Base-by-base conservation (phyloP, 2,113 vertebrate genomes). In the Oryctolagus cuniculus region DNA sequence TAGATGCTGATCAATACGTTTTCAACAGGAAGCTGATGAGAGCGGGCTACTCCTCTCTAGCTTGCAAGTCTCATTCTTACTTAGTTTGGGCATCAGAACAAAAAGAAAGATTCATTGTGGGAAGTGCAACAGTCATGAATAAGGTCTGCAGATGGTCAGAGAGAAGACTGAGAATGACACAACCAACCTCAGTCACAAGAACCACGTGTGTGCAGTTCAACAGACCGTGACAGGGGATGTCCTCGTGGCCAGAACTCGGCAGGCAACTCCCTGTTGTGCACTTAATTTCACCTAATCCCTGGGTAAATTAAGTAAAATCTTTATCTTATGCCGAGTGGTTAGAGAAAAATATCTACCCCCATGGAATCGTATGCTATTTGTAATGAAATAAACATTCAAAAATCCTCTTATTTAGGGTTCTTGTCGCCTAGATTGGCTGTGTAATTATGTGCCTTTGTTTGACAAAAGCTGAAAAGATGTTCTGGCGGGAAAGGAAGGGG, bases 401-500 rank as follows among this genome's bases (percentile, higher is more conserved):
- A 1, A 10, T 6, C 80, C 16, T 82, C 96, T 92, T 83, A 44
- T 64, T 94, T 44, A 34, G 1, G 38, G 19, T 53, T 85, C 11
- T 64, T 61, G 34, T 81, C 79, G 84, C 72, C 95, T 81, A 24
- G 49, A 44, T 89, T 95, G 90, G 51, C 93, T 66, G 16, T 34
- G 44, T 79, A 81, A 94, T 79, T 90, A 15, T 25, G 70, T 25
- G 64, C 61, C 79, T 95, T 95, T 96, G 95, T 97, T 49, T 90
- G 66, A 89, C 70, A 82, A 95, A 75, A 95, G 95, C 92, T 95
- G 86, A 90, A 96, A 95, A 88, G 94, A 90, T 82, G 55, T 95
- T 64, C 93, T 90, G 95, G 78, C 85, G 55, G 44, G 27, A 64
- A 17, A 83, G 82, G 51, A 90, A 93, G 93, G 95, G 92, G 90